phyloP scores from a whole-genome alignment of 2,113 vertebrate species.

The Plotosus lineatus region DNA sequence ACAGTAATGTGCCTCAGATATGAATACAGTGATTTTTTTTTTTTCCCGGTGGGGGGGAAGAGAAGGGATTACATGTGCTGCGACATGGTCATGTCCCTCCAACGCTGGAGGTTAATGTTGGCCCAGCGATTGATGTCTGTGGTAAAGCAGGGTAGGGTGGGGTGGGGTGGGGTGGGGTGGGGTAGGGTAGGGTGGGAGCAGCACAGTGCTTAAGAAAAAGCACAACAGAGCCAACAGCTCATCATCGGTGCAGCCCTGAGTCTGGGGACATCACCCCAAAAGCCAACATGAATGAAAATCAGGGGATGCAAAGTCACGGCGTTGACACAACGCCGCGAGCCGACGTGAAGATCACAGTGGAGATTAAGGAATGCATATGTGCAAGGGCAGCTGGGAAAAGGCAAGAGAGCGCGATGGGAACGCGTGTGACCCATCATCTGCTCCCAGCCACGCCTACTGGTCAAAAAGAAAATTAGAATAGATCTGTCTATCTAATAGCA shows the following conservation, averaged over 20 bases:
- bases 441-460: constrained; percentile 45
- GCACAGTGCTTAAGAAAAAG: constrained; percentile 75
- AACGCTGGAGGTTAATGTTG: constrained; percentile 49
- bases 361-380: constrained; percentile 86
- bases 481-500: constrained; percentile 45
- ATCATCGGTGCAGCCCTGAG: constrained; percentile 53
- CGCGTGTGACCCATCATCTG: constrained; percentile 25
- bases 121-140: constrained; percentile 67
- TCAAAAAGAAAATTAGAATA: constrained; percentile 48
- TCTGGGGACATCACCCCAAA: constrained; percentile 51
- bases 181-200: no score
- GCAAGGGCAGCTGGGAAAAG: constrained; percentile 76
- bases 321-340: constrained; percentile 68
- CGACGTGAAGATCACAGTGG: constrained; percentile 86
- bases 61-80: constrained; percentile 72
- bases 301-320: constrained; percentile 73
- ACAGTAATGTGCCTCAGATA: constrained; percentile 76
- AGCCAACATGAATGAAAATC: constrained; percentile 60
- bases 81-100: constrained; percentile 57
- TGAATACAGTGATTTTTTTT: constrained; percentile 88
- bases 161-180: no score
- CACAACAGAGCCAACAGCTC: constrained; percentile 63
- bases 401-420: constrained; percentile 53
- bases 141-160: constrained; percentile 76
- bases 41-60: no score